Base-by-base conservation (phyloP, 2,113 vertebrate genomes). In the Dolichallabes microphthalmus region DNA sequence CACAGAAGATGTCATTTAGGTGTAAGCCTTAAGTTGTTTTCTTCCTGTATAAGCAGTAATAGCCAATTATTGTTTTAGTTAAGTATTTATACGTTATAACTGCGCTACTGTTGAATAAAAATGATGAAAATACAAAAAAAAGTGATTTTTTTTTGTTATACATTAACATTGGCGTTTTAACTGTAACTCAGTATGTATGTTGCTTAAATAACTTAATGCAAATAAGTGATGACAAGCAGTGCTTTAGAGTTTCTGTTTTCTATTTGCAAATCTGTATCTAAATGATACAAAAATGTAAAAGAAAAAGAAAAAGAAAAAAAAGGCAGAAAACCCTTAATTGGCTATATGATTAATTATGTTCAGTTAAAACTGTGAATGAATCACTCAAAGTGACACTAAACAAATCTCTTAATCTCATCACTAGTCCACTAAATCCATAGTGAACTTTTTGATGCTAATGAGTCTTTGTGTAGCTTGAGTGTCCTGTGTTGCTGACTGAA, bases 331-430 rank as follows among this genome's bases (percentile, higher is more conserved):
- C 69, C 68, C 4, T 5, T 0, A 25, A 22, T 30, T 30, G 17
- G 4, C 50, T 15, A 30, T 17, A 8, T 57, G 57, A 63, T 80
- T 64, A 53, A 68, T 55, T 69, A 32, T 32, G 30, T 55, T 52
- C 27, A 17, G 53, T 53, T 76, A 55, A 76, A 53, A 32, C 45
- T 32, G 19, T n/a, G 13, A 61, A 63, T 27, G 27, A 35, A 63
- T 84, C n/a, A 84, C 35, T 19, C 20, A 83, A 74, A 83, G 35
- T 61, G 45, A 45, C 69, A 45, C 12, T n/a, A 75, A 32, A n/a
- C 53, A 15, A 64, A 32, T 53, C 50, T 78, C 30, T 35, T 66
- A 66, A 80, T 64, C 35, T 80, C 80, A 82, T 66, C 61, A 82
- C 39, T 52, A 20, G 25, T 53, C 25, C 8, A 50, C 7, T 45